These are phyloP conservation scores for Muschampia plurimacula DNA, from an alignment of 2,888 invertebrate genomes.

Conservation along the genomic window DNA sequence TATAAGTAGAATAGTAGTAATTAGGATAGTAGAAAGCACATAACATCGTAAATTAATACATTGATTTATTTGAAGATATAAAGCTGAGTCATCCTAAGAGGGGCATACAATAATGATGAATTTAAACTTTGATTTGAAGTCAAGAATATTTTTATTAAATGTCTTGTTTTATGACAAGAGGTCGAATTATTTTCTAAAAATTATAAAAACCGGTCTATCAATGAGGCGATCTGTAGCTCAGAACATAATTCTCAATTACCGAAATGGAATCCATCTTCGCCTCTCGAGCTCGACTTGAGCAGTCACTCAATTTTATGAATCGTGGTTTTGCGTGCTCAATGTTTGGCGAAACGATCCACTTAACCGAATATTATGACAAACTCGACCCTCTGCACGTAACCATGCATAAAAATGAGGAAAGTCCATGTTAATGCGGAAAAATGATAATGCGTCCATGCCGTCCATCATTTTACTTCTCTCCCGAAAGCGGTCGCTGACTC, in stretches of 20 bases:
- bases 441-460: conserved; percentile 27
- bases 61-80: no score
- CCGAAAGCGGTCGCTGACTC: not conserved
- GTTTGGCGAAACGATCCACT: conserved; percentile 63
- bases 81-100: no score
- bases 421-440: conserved; percentile 42
- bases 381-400: conserved; percentile 44
- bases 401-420: conserved; percentile 48
- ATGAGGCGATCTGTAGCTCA: conserved; percentile 27
- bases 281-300: conserved; percentile 58
- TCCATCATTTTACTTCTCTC: conserved; percentile 22
- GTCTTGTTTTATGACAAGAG: not conserved
- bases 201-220: not conserved
- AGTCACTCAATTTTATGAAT: conserved; percentile 74
- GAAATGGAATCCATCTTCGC: conserved; percentile 68
- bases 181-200: not conserved
- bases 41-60: no score
- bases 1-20: no score
- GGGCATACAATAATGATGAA: not conserved
- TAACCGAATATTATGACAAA: conserved; percentile 49
- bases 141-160: no score
- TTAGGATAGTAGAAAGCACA: no score
- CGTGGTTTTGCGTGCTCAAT: conserved; percentile 70
- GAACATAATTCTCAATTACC: conserved; percentile 62
- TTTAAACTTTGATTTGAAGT: no score